Conservation (phyloP, 2,797 vertebrate genomes). For the Streptopelia turtur region DNA sequence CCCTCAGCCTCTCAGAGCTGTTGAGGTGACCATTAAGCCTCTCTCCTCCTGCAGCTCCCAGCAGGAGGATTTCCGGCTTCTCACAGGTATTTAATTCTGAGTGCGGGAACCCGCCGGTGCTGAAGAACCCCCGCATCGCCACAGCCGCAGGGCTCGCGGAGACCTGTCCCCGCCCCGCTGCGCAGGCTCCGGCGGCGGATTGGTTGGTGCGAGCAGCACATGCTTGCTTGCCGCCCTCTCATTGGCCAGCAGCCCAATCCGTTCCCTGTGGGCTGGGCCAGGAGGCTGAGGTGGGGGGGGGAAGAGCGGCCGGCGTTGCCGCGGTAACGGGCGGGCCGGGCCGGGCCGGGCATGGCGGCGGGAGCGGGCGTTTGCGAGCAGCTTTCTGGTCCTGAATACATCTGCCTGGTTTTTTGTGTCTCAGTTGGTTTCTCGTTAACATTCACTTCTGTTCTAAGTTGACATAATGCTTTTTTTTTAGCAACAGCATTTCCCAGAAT, state of each 20-base stretch:
- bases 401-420: no score
- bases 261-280: not conserved
- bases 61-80: fast-evolving
- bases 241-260: not conserved
- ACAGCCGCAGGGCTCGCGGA: not conserved
- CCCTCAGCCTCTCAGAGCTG: not conserved
- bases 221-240: fast-evolving
- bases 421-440: no score
- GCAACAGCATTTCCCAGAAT: not conserved
- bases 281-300: not conserved
- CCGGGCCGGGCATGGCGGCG: not conserved
- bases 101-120: no score
- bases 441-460: no score
- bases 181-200: no score
- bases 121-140: no score
- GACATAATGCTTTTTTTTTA: not conserved
- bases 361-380: not conserved
- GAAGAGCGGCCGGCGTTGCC: not conserved
- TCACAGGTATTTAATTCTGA: not conserved
- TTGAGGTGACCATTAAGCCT: not conserved
- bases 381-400: no score
- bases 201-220: not conserved
- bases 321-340: not conserved
- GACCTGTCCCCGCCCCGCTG: not conserved
- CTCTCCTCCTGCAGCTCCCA: not conserved